These are phyloP conservation scores for roundworm (Caenorhabditis elegans) DNA, from an alignment of 1,140 invertebrate species.

Conservation along the genomic window WBcel235 BX284604.4:8656001-8656500, in stretches of 20 bases:
- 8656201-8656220: not conserved
- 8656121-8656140: not conserved
- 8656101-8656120: conserved; percentile 9
- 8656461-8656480: not conserved
- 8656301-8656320: not conserved
- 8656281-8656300: not conserved
- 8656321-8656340: not conserved
- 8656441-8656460: not conserved
- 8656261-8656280: not conserved
- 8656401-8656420: not conserved
- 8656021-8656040: not conserved
- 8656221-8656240: no score
- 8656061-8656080: not conserved
- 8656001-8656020: conserved; percentile 1
- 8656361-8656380: not conserved
- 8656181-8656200: not conserved
- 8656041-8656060: not conserved
- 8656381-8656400: not conserved
- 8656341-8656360: not conserved
- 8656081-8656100: not conserved
- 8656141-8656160: not conserved
- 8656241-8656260: not conserved
- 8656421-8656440: not conserved
- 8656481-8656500: not conserved
- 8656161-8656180: not conserved